Evolutionary conservation across 1,140 invertebrate species (phyloP).

Genomic region (Ruditapes philippinarum): DNA sequence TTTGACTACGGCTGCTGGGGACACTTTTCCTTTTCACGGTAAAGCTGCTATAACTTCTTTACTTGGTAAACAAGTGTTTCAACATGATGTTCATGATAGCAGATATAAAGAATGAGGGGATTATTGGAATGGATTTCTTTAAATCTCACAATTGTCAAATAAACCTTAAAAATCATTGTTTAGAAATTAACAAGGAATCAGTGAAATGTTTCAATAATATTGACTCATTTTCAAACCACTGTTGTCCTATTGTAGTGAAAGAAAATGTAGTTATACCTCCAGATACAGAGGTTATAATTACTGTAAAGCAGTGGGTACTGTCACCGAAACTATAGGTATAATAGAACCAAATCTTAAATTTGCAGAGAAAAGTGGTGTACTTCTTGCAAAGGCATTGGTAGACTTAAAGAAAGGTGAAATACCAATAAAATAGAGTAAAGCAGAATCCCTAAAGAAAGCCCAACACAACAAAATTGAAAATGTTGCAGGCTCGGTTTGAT

Average conservation of each 20-base stretch:
- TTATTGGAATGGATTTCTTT: slow-evolving; percentile 26
- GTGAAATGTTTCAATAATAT: background rate
- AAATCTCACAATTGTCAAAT: background rate
- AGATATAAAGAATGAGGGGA: slow-evolving; percentile 27
- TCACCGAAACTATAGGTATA: background rate
- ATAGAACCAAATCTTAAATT: background rate
- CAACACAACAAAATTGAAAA: background rate
- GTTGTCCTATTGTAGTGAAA: background rate
- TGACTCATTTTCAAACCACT: background rate
- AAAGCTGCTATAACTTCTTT: background rate
- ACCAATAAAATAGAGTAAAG: background rate
- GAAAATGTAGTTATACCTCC: slow-evolving; percentile 30
- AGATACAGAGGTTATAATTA: slow-evolving; percentile 29
- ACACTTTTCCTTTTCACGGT: slow-evolving; percentile 51
- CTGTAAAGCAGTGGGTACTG: background rate
- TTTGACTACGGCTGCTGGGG: slow-evolving; percentile 67
- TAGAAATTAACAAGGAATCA: background rate
- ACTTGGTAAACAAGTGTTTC: background rate
- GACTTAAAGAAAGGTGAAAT: background rate
- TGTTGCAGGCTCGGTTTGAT: too few species aligned
- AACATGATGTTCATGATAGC: slow-evolving; percentile 7
- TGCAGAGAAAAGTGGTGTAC: background rate
- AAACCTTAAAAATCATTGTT: background rate
- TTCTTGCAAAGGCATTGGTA: background rate
- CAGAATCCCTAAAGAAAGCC: background rate